Percentiles rank a stretch among this genome's conserved stretches.
Evolutionary conservation across 2,797 vertebrate genomes (phyloP).

Genomic region (Chiroxiphia lanceolata): DNA sequence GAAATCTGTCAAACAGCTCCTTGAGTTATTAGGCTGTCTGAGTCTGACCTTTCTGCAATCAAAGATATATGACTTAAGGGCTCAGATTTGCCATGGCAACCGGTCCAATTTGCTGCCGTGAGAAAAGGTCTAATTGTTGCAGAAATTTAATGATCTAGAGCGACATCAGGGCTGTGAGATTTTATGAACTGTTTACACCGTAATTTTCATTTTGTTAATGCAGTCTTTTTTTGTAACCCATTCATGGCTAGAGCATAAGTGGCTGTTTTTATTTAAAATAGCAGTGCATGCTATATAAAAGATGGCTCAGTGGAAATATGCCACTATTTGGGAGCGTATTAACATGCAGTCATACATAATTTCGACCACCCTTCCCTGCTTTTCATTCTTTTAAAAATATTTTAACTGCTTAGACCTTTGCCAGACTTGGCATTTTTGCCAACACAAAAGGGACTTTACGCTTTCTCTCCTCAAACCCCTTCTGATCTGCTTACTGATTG

Average conservation of each 20-base stretch:
- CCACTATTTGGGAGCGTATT: constrained; percentile 58
- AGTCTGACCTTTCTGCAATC: constrained; percentile 99
- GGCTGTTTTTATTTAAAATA: constrained; percentile 77
- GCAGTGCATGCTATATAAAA: constrained; percentile 52
- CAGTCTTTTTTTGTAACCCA: constrained; percentile 90
- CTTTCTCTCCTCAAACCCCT: constrained; percentile 54
- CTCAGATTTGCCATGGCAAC: constrained; percentile 99
- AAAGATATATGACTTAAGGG: constrained; percentile 99
- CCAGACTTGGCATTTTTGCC: constrained; percentile 72
- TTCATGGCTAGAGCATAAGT: constrained; percentile 81
- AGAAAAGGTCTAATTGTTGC: constrained; percentile 99
- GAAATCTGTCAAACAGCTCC: constrained; percentile 99
- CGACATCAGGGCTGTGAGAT: constrained; percentile 99
- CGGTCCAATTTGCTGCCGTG: constrained; percentile 99
- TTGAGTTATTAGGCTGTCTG: constrained; percentile 99
- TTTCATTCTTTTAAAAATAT: constrained; percentile 76
- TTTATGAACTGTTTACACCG: constrained; percentile 99
- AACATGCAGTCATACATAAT: constrained; percentile 62
- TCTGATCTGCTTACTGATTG: constrained; percentile 74
- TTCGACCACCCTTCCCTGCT: constrained; percentile 62
- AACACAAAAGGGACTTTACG: constrained; percentile 62
- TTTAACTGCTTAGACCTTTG: constrained; percentile 78
- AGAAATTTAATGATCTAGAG: constrained; percentile 99
- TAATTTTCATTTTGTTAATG: constrained; percentile 99
- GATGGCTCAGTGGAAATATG: constrained; percentile 53